phyloP scores from a whole-genome alignment of 2,797 vertebrate species.

The Staurois parvus region DNA sequence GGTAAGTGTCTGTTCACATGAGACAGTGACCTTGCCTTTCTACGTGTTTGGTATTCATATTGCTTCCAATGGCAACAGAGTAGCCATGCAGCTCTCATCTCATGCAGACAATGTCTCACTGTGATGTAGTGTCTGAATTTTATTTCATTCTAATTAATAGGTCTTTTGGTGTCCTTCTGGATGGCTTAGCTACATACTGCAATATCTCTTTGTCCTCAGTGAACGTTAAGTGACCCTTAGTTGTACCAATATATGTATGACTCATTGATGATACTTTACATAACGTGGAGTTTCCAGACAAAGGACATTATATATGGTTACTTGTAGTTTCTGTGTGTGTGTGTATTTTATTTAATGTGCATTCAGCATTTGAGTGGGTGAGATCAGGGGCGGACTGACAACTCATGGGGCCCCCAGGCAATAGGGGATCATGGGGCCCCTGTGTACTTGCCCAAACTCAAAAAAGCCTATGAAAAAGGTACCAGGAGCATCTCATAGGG shows the following conservation, averaged over 20 bases:
- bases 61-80: background rate
- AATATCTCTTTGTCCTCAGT: slow-evolving; percentile 8
- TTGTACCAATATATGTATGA: slow-evolving; percentile 3
- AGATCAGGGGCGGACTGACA: no score
- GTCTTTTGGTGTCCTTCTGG: background rate
- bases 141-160: slow-evolving; percentile 16
- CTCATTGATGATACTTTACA: background rate
- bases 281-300: background rate
- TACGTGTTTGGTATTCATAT: slow-evolving; percentile 14
- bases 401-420: no score
- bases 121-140: slow-evolving; percentile 29
- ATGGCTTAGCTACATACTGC: background rate
- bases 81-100: slow-evolving; percentile 23
- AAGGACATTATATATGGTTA: background rate
- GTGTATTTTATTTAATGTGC: no score
- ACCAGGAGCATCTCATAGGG: no score
- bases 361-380: no score
- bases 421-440: no score
- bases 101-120: slow-evolving; percentile 16
- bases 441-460: no score
- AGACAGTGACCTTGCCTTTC: slow-evolving; percentile 22
- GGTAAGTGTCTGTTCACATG: background rate
- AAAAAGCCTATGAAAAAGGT: no score
- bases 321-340: background rate
- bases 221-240: background rate